Percentiles rank a stretch among this genome's conserved stretches.
phyloP scores from a whole-genome alignment of 1,140 invertebrate genomes.

The Hylaeus anthracinus region DNA sequence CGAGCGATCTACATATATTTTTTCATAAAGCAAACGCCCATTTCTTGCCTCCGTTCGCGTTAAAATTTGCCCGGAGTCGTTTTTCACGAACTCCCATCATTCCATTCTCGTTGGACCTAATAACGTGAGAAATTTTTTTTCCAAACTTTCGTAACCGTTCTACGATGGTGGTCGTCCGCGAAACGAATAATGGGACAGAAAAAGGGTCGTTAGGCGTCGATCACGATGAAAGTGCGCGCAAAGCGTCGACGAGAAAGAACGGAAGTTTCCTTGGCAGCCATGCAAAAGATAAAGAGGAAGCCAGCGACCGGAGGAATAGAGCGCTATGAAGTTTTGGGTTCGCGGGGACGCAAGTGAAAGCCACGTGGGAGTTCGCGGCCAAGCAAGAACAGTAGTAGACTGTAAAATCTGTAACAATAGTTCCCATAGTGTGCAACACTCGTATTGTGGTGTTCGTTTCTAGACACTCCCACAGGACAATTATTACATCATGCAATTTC shows the following conservation, averaged over 20 bases:
- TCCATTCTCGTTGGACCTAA: too few species aligned
- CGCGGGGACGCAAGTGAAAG: constrained; percentile 78
- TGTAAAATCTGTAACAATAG: constrained; percentile 81
- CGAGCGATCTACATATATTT: too few species aligned
- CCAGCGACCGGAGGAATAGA: constrained; percentile 29
- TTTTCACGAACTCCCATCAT: too few species aligned
- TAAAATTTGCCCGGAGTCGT: too few species aligned
- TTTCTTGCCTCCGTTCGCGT: too few species aligned
- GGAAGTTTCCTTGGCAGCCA: constrained; percentile 36
- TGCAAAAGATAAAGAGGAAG: constrained; percentile 19
- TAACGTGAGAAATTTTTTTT: background rate
- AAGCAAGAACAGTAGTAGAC: constrained; percentile 73
- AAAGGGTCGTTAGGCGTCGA: background rate
- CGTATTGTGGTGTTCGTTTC: constrained; percentile 74
- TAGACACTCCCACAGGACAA: constrained; percentile 78
- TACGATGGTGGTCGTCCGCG: too few species aligned
- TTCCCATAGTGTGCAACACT: constrained; percentile 79
- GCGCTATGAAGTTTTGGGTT: constrained; percentile 58
- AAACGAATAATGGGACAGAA: background rate
- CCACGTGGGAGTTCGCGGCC: constrained; percentile 75
- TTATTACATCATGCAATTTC: constrained; percentile 80
- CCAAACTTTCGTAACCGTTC: background rate
- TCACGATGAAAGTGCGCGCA: constrained; percentile 48
- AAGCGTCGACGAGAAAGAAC: constrained; percentile 32
- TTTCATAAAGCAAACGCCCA: too few species aligned